Percentiles rank a stretch among this genome's conserved stretches.
Evolutionary conservation across 2,113 vertebrate species (phyloP).

Genomic region (Pituophis catenifer): DNA sequence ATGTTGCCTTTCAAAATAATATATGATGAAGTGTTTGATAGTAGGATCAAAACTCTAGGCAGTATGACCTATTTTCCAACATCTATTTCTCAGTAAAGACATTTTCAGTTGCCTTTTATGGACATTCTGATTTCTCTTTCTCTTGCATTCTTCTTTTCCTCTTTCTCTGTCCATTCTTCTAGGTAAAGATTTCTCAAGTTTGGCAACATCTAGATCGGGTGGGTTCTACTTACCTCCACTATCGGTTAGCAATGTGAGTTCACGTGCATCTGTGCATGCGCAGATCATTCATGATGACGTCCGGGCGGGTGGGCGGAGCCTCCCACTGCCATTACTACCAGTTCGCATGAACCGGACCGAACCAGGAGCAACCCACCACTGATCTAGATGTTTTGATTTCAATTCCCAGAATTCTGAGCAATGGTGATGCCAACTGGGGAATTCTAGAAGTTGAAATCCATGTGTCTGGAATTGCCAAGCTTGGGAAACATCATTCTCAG

Average conservation of each 20-base stretch:
- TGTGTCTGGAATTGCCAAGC: neutral
- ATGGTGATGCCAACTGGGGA: neutral
- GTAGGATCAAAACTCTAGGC: neutral
- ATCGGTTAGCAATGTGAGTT: too few species aligned
- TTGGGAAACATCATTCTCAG: neutral
- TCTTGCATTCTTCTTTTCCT: conserved; percentile 10
- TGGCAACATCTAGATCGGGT: neutral
- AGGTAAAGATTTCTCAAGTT: neutral
- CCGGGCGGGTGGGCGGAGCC: too few species aligned
- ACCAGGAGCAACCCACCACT: too few species aligned
- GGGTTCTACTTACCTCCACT: too few species aligned
- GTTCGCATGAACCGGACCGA: too few species aligned
- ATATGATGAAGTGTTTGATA: neutral
- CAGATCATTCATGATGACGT: too few species aligned
- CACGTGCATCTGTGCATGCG: too few species aligned
- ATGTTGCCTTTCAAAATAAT: neutral
- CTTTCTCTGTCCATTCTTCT: neutral
- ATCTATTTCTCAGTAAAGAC: neutral
- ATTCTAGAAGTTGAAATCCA: neutral
- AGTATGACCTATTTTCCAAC: fast-evolving
- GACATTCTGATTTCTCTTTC: neutral
- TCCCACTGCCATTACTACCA: too few species aligned
- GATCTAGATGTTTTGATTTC: neutral
- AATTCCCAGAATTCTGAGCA: neutral
- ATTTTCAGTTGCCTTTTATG: neutral